phyloP scores from a whole-genome alignment of 2,113 vertebrate genomes.

The Cygnus buccinator region DNA sequence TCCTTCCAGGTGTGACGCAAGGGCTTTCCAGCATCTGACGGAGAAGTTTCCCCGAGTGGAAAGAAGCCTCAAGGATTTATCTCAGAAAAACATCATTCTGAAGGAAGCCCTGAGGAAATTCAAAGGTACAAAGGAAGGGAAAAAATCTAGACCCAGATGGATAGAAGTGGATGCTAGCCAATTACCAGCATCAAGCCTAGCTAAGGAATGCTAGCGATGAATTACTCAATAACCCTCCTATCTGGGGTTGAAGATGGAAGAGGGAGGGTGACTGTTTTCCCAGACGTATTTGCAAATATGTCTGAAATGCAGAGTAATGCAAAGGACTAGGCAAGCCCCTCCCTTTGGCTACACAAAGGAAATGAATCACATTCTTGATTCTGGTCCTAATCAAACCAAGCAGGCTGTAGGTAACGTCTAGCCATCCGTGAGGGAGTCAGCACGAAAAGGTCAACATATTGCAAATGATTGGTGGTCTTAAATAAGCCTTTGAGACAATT shows the following conservation, averaged over 20 bases:
- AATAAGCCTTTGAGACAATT: neutral
- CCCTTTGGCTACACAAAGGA: neutral
- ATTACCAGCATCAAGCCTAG: neutral
- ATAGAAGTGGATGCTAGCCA: neutral
- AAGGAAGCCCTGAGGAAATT: neutral
- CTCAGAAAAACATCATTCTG: neutral
- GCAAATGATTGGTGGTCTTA: neutral
- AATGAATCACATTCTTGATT: neutral
- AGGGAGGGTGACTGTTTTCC: neutral
- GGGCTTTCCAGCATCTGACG: neutral
- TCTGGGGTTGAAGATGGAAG: neutral
- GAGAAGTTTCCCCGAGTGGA: neutral
- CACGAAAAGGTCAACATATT: neutral
- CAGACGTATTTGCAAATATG: rapidly evolving
- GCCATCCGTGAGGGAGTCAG: neutral
- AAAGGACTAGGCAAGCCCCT: neutral
- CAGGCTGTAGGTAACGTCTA: neutral
- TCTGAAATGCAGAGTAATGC: neutral
- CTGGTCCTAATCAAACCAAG: neutral
- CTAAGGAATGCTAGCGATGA: neutral
- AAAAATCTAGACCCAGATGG: neutral
- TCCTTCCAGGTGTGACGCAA: neutral
- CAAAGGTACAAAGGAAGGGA: neutral
- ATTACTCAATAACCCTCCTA: neutral
- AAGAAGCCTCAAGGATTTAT: neutral